Evolutionary conservation across 2,113 vertebrate genomes (phyloP).

Genomic region (Pollachius pollachius): DNA sequence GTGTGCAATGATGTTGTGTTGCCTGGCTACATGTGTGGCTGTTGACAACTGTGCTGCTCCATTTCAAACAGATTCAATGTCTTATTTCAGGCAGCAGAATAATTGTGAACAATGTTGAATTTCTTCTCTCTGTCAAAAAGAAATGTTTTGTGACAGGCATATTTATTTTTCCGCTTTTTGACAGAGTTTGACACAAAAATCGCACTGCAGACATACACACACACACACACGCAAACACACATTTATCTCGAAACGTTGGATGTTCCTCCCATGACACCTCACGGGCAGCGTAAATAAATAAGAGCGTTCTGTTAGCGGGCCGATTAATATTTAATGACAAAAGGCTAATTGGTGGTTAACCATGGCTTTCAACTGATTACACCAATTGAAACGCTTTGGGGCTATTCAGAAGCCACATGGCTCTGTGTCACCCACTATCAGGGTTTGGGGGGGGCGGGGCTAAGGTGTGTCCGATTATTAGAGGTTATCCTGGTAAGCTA

Average conservation of each 20-base stretch:
- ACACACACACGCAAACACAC: constrained; percentile 10
- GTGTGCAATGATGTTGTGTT: no score
- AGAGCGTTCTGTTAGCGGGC: not conserved
- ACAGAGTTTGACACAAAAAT: no score
- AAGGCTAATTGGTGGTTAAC: constrained; percentile 1
- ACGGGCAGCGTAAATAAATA: not conserved
- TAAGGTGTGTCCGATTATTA: constrained; percentile 48
- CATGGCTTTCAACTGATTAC: constrained; percentile 14
- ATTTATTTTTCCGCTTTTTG: no score
- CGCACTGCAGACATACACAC: not conserved
- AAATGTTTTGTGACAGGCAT: no score
- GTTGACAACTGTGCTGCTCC: no score
- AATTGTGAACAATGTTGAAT: no score
- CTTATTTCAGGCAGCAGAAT: no score
- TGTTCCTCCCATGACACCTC: not conserved
- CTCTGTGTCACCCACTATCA: not conserved
- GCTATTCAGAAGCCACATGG: no score
- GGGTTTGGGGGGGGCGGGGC: not conserved
- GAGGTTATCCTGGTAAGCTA: constrained; percentile 61
- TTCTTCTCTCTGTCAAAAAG: no score
- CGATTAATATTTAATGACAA: not conserved
- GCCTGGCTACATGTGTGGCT: no score
- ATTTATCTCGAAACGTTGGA: not conserved
- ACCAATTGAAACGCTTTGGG: constrained; percentile 9
- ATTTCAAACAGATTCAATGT: no score